Evolutionary conservation across 2,113 vertebrate genomes (phyloP).

Genomic region (Myxocyprinus asiaticus): DNA sequence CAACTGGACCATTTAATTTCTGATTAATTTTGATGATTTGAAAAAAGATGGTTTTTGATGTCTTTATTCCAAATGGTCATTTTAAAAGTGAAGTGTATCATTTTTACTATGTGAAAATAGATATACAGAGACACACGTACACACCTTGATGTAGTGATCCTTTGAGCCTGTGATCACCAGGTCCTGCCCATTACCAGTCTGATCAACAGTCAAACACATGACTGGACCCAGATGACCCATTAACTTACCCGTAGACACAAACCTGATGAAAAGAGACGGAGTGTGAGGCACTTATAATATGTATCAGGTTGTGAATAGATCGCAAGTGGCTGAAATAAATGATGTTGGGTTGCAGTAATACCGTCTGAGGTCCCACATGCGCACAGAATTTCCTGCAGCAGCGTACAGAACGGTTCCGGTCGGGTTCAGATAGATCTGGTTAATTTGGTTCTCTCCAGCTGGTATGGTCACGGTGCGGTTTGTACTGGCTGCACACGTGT

Average conservation of each 20-base stretch:
- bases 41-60: too few species aligned
- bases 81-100: too few species aligned
- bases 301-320: too few species aligned
- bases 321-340: too few species aligned
- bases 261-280: conserved; percentile 70
- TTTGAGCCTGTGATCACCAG: conserved; percentile 95
- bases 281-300: not conserved
- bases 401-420: conserved; percentile 90
- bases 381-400: conserved; percentile 91
- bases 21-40: too few species aligned
- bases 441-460: conserved; percentile 94
- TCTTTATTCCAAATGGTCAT: too few species aligned
- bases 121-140: conserved; percentile 12
- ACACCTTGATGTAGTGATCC: conserved; percentile 96
- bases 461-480: conserved; percentile 90
- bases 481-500: conserved; percentile 81
- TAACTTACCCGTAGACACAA: conserved; percentile 93
- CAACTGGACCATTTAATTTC: too few species aligned
- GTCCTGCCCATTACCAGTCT: conserved; percentile 86
- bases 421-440: conserved; percentile 92
- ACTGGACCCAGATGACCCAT: conserved; percentile 93
- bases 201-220: conserved; percentile 96
- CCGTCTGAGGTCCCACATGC: conserved; percentile 97
- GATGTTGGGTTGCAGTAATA: conserved; percentile 53
- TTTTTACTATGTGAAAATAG: not conserved